Evolutionary conservation across 2,113 vertebrate genomes (phyloP).

Genomic region (Petroica traversi): DNA sequence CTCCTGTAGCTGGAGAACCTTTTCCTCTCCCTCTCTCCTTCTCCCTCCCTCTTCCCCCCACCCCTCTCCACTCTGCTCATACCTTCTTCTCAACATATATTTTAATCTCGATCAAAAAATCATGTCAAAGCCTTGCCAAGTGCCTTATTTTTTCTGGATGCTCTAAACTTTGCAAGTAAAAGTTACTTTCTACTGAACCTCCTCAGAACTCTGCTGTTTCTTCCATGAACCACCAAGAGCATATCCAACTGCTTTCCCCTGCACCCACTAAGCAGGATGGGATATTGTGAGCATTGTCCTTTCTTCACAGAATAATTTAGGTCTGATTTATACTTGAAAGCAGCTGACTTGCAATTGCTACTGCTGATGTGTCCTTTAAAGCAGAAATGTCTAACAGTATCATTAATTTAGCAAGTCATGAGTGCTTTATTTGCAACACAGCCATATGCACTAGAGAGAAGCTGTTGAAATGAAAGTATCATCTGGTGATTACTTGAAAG

Average conservation of each 20-base stretch:
- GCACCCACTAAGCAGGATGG: accelerated
- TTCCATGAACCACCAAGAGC: accelerated
- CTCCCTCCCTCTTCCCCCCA: not conserved
- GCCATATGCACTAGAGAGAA: not conserved
- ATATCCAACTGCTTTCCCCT: not conserved
- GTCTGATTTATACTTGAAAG: not conserved
- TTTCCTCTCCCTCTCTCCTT: not conserved
- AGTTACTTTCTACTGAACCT: not conserved
- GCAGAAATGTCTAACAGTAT: not conserved
- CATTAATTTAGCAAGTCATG: not conserved
- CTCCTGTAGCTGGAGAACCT: not conserved
- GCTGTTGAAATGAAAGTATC: not conserved
- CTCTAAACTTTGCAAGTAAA: not conserved
- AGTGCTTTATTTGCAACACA: not conserved
- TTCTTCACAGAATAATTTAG: not conserved
- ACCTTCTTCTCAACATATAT: not conserved
- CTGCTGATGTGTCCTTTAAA: not conserved
- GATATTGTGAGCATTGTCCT: not conserved
- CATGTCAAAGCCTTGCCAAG: not conserved
- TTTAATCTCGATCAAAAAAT: not conserved
- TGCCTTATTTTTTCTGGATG: not conserved
- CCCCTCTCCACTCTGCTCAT: not conserved
- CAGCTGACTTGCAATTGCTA: not conserved
- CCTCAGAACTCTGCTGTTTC: not conserved
- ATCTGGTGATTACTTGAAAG: not conserved